Evolutionary conservation across 1,140 invertebrate genomes (phyloP), one percentile per base, ranked within the genome.

Genomic region (Mesaphorura yosii): DNA sequence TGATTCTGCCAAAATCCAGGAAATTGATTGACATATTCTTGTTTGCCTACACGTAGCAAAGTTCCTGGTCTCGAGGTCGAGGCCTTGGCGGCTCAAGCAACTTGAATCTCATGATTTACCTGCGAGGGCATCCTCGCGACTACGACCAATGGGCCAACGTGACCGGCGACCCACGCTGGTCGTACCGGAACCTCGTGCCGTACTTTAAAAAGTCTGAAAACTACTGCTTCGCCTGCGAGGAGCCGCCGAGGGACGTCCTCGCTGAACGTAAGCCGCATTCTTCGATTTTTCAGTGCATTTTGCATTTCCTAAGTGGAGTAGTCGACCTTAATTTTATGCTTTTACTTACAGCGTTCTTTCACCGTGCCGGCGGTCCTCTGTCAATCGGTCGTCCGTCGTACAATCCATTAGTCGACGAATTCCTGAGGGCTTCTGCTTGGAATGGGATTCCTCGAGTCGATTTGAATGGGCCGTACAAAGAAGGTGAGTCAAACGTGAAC

Each of bases 41-140:
- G n/a, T n/a, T n/a, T n/a, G n/a, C n/a, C n/a, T n/a, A n/a, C n/a
- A n/a, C 37, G 4, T 10, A 59, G 63, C 59, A 65, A 51, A 68
- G 64, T 38, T 64, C 61, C 45, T 73, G 69, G 68, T 67, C 73
- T 7, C 70, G 74, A 49, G 73, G 72, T 4, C 70, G 68, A 56
- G 73, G 72, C 28, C 53, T 74, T 60, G 80, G 79, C 17, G 60
- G 60, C 22, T 74, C 73, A 20, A 75, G 73, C 12, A 73, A 73
- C 5, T 65, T 78, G 6, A 78, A 78, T 63, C 72, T 73, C n/a
- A 76, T 78, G 74, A 73, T 75, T 6, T 79, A 78, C 59, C 69
- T 77, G 2, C 64, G 53, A 68, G 51, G 42, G 5, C 27, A 48
- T 41, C 34, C 38, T 27, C 31, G 17, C 28, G 25, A 37, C 25